These are phyloP conservation scores for Onychostoma macrolepis DNA, from an alignment of 2,113 vertebrate genomes.

Conservation along the genomic window DNA sequence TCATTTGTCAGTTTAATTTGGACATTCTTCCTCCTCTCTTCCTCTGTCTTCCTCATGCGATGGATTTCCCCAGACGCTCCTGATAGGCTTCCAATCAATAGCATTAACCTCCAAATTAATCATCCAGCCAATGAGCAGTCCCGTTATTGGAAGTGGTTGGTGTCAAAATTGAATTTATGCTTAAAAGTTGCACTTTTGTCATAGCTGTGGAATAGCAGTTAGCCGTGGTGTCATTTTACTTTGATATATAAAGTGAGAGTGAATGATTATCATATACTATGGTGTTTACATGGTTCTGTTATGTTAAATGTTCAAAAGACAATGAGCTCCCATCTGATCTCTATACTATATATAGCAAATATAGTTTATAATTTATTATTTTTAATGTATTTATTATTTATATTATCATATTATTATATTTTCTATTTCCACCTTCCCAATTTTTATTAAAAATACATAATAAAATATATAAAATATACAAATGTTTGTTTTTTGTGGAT, in stretches of 20 bases:
- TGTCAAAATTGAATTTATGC: background rate
- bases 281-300: background rate
- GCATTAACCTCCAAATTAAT: constrained; percentile 52
- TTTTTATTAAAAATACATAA: too few relatives aligned
- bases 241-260: too few relatives aligned
- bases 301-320: background rate
- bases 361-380: too few relatives aligned
- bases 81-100: constrained; percentile 49
- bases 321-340: background rate
- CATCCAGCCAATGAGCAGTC: constrained; percentile 36
- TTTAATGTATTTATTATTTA: too few relatives aligned
- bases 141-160: constrained; percentile 25
- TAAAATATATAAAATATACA: too few relatives aligned
- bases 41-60: constrained; percentile 15
- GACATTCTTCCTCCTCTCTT: constrained; percentile 27
- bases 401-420: too few relatives aligned
- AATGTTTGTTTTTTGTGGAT: too few relatives aligned
- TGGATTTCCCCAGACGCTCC: constrained; percentile 52
- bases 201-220: background rate
- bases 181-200: background rate
- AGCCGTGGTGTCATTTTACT: background rate
- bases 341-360: too few relatives aligned
- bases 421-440: too few relatives aligned
- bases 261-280: background rate
- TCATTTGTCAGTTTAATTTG: constrained; percentile 55